Evolutionary conservation across 2,113 vertebrate species (phyloP).

Genomic region (Gallinago media): DNA sequence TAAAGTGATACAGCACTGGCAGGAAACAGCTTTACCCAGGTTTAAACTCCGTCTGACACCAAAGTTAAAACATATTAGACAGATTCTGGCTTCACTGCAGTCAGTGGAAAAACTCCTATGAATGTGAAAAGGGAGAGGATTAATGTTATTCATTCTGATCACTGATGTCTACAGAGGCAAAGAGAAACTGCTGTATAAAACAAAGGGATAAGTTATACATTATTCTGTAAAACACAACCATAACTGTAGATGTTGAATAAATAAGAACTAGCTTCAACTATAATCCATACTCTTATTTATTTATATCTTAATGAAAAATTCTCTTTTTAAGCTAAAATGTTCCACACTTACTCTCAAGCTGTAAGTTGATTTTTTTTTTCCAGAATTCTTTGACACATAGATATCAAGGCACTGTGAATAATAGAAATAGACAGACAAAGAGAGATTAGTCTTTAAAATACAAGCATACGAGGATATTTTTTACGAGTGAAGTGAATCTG

Average conservation of each 20-base stretch:
- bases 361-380: neutral
- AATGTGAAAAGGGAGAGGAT: neutral
- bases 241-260: neutral
- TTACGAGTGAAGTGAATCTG: neutral
- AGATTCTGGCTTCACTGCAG: neutral
- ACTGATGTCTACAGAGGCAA: neutral
- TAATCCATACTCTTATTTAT: conserved; percentile 1
- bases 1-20: neutral
- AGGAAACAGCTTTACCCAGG: neutral
- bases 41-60: neutral
- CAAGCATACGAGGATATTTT: neutral
- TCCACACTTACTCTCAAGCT: neutral
- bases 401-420: conserved; percentile 14
- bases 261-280: conserved; percentile 8
- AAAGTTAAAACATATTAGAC: neutral
- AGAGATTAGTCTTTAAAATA: neutral
- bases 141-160: neutral
- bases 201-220: neutral
- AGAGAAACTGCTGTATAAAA: neutral
- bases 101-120: neutral
- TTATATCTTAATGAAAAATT: conserved; percentile 5
- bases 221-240: neutral
- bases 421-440: neutral
- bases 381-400: neutral
- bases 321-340: neutral